Conservation (phyloP, 1,140 invertebrate genomes). For the Physella acuta region DNA sequence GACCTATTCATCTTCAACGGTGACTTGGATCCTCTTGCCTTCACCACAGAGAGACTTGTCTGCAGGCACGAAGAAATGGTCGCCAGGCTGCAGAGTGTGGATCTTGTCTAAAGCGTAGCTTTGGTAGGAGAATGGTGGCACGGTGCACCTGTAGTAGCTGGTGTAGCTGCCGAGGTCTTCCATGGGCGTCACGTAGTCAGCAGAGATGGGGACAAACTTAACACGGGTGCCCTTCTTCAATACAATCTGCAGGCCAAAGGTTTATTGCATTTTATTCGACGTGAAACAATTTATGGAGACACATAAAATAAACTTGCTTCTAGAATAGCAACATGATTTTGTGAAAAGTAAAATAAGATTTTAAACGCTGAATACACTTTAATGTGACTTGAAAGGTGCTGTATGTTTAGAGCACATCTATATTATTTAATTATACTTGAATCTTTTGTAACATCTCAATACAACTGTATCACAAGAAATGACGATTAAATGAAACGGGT, state of each 20-base stretch:
- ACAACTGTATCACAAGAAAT: neutral
- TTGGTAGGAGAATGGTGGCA: constrained; percentile 9
- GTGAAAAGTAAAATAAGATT: neutral
- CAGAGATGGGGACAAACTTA: constrained; percentile 11
- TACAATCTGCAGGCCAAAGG: constrained; percentile 9
- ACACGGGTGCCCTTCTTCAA: constrained; percentile 18
- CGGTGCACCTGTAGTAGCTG: constrained; percentile 9
- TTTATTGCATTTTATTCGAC: neutral
- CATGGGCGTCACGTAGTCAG: neutral
- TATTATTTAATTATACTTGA: too few relatives aligned
- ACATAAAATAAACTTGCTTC: neutral
- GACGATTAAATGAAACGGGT: neutral
- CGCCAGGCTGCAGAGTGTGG: constrained; percentile 10
- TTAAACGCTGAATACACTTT: neutral
- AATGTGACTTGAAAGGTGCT: neutral
- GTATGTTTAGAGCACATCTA: neutral
- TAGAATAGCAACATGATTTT: neutral
- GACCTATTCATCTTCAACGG: constrained; percentile 20
- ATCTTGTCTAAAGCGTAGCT: neutral
- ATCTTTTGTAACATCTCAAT: too few relatives aligned
- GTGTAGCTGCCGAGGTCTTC: constrained; percentile 24
- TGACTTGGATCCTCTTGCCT: constrained; percentile 17
- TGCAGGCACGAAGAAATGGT: constrained; percentile 14
- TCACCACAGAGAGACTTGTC: neutral
- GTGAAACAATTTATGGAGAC: neutral